Evolutionary conservation across 2,113 vertebrate genomes (phyloP).

Genomic region (Morone chrysops): DNA sequence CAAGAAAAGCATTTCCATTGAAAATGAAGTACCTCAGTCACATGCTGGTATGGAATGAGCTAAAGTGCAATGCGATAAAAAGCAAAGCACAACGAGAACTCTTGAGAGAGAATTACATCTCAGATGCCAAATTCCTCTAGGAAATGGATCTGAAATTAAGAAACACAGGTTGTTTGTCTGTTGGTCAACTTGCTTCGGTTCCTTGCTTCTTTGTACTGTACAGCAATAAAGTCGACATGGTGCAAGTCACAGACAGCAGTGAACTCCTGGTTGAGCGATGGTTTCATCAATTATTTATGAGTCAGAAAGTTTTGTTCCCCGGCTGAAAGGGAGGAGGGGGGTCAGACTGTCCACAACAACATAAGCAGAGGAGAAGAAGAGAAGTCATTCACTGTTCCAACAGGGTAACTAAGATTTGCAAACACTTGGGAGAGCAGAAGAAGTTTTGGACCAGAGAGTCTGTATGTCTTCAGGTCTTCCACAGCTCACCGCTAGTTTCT

Average conservation of each 20-base stretch:
- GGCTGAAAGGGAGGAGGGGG: neutral
- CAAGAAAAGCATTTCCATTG: neutral
- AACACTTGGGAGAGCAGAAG: conserved; percentile 20
- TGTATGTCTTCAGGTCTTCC: neutral
- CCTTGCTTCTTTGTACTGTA: neutral
- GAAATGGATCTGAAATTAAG: neutral
- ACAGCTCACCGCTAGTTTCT: neutral
- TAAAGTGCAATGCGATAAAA: neutral
- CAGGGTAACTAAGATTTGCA: conserved; percentile 10
- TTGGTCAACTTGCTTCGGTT: neutral
- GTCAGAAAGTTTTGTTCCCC: conserved; percentile 30
- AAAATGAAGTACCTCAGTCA: neutral
- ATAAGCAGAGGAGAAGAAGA: conserved; percentile 9
- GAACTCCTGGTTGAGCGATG: conserved; percentile 23
- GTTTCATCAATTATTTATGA: conserved; percentile 57
- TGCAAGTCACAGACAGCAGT: conserved; percentile 2
- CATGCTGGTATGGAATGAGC: neutral
- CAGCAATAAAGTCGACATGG: neutral
- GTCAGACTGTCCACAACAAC: neutral
- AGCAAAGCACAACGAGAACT: neutral
- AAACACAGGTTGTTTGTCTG: neutral
- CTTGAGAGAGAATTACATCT: neutral
- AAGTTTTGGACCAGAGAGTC: neutral
- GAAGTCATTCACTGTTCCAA: conserved; percentile 22
- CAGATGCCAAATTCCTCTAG: neutral